phyloP scores from a whole-genome alignment of 2,888 invertebrate genomes.

The Eutolmus rufibarbis region DNA sequence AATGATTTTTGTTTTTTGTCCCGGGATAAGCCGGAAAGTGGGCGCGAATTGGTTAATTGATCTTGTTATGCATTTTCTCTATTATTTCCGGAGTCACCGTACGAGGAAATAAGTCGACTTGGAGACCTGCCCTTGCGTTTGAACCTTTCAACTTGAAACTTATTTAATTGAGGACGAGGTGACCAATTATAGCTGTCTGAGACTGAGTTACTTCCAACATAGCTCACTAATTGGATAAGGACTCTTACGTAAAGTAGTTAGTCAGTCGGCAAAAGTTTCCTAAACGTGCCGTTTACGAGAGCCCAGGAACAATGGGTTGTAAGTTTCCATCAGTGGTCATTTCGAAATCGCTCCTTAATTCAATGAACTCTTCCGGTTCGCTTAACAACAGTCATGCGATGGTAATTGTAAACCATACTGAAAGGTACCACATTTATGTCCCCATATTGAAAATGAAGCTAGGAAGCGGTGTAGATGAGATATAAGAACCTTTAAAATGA shows the following conservation, averaged over 20 bases:
- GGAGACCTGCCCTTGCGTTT: not conserved
- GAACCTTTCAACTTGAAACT: not conserved
- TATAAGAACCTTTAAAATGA: not conserved
- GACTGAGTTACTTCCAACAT: not conserved
- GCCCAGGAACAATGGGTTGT: not conserved
- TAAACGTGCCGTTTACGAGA: not conserved
- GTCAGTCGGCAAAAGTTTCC: not conserved
- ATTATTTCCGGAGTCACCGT: not conserved
- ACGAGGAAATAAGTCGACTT: not conserved
- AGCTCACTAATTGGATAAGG: not conserved
- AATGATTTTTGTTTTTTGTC: too few relatives aligned
- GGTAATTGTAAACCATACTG: not conserved
- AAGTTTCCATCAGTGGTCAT: not conserved
- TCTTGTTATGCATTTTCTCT: not conserved
- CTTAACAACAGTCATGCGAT: not conserved
- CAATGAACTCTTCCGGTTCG: not conserved
- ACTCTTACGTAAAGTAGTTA: not conserved
- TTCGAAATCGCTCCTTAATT: not conserved
- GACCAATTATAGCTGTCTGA: not conserved
- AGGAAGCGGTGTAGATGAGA: not conserved
- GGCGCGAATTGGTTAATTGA: not conserved
- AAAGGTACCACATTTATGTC: not conserved
- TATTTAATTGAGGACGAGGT: not conserved
- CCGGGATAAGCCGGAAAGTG: too few relatives aligned
- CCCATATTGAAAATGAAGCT: not conserved